A percentile compares a stretch with the other conserved stretches of the same genome.
phyloP scores from a whole-genome alignment of 2,797 vertebrate genomes.

The Setipinna tenuifilis region DNA sequence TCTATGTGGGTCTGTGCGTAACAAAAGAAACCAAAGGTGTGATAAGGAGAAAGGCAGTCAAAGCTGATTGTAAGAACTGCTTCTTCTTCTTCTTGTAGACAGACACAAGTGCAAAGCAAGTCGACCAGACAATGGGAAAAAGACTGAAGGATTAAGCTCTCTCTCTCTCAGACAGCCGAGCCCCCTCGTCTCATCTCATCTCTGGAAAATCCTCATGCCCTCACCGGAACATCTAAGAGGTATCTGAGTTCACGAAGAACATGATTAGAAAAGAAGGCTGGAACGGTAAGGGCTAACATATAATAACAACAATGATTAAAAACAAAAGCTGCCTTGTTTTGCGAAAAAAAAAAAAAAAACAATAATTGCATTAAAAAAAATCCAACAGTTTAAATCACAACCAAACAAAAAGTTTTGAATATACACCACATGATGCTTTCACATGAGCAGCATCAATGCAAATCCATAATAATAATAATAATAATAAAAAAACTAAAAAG shows the following conservation, averaged over 20 bases:
- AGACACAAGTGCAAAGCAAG: background rate
- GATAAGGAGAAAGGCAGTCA: background rate
- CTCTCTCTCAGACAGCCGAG: background rate
- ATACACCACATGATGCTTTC: constrained; percentile 38
- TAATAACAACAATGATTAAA: constrained; percentile 8
- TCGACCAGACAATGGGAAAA: background rate
- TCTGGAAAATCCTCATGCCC: background rate
- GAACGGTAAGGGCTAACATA: constrained; percentile 4
- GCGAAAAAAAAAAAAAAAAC: constrained; percentile 30
- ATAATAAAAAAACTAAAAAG: constrained; percentile 14
- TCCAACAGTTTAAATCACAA: background rate
- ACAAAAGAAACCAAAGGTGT: background rate
- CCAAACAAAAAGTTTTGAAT: background rate
- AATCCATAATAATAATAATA: constrained; percentile 34
- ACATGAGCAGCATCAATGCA: constrained; percentile 58
- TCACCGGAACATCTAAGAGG: background rate
- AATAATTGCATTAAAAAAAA: background rate
- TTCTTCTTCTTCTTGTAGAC: constrained; percentile 4
- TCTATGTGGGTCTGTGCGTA: too few species aligned
- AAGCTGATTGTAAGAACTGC: constrained; percentile 1
- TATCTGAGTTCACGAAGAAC: background rate
- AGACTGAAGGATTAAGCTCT: background rate
- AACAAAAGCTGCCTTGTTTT: constrained; percentile 38
- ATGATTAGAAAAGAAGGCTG: constrained; percentile 23
- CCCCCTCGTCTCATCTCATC: background rate